phyloP scores from a whole-genome alignment of 2,113 vertebrate genomes.

The Turdus rufiventris region DNA sequence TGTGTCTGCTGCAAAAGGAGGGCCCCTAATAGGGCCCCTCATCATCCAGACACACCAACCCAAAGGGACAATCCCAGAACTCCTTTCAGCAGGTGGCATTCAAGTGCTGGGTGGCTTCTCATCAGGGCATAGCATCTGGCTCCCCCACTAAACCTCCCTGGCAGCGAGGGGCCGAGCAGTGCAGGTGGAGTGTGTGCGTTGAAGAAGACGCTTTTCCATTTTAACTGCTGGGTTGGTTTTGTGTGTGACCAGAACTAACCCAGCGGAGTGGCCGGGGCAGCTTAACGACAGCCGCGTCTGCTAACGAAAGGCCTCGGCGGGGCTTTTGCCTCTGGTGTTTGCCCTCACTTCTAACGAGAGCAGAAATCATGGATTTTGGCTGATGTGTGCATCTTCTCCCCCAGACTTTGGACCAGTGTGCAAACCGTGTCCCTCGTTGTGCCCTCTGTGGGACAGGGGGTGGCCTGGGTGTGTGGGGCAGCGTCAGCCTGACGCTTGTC shows the following conservation, averaged over 20 bases:
- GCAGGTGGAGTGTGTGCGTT: neutral
- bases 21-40: neutral
- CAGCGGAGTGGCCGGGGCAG: neutral
- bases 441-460: rapidly evolving
- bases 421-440: rapidly evolving
- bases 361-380: neutral
- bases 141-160: neutral
- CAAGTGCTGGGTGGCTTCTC: neutral
- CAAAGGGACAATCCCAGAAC: neutral
- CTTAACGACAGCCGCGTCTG: neutral
- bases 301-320: neutral
- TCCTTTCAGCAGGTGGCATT: neutral
- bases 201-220: neutral
- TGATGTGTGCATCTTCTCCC: neutral
- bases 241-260: constrained; percentile 69
- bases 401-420: neutral
- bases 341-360: neutral
- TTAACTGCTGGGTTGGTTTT: constrained; percentile 64
- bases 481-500: neutral
- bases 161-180: neutral
- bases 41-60: rapidly evolving
- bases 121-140: neutral
- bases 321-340: neutral
- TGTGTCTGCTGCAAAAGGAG: neutral
- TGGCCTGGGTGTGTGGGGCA: neutral